Evolutionary conservation across 2,797 vertebrate species (phyloP).

Genomic region (Lycodopsis pacificus): DNA sequence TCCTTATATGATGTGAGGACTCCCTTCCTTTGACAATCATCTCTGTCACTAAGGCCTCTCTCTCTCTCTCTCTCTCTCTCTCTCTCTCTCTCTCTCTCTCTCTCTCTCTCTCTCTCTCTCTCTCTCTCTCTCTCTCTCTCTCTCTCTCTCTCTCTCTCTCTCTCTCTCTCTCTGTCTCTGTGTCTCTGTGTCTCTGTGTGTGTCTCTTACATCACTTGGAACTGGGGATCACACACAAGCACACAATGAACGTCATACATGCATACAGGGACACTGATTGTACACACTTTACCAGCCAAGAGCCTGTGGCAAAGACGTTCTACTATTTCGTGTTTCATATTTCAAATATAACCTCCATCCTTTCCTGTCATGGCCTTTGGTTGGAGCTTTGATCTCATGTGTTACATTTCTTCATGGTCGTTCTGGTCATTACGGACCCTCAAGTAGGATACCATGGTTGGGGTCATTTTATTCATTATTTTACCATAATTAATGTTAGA

Average conservation of each 20-base stretch:
- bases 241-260: background rate
- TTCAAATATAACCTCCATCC: background rate
- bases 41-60: slow-evolving; percentile 29
- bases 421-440: too few species aligned
- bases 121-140: background rate
- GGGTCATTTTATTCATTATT: too few species aligned
- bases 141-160: too few species aligned
- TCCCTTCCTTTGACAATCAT: slow-evolving; percentile 14
- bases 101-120: background rate
- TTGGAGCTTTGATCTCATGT: background rate
- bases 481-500: too few species aligned
- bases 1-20: slow-evolving; percentile 9
- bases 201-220: slow-evolving; percentile 8
- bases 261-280: too few species aligned
- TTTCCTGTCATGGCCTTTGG: background rate
- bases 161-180: background rate
- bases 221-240: background rate
- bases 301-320: slow-evolving; percentile 42
- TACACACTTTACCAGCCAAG: background rate
- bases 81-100: too few species aligned
- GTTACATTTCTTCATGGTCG: background rate
- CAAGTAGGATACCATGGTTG: background rate
- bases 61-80: background rate
- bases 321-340: slow-evolving; percentile 25
- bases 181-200: background rate